phyloP scores from a whole-genome alignment of 2,888 invertebrate genomes.

The Hyppa rectilinea region DNA sequence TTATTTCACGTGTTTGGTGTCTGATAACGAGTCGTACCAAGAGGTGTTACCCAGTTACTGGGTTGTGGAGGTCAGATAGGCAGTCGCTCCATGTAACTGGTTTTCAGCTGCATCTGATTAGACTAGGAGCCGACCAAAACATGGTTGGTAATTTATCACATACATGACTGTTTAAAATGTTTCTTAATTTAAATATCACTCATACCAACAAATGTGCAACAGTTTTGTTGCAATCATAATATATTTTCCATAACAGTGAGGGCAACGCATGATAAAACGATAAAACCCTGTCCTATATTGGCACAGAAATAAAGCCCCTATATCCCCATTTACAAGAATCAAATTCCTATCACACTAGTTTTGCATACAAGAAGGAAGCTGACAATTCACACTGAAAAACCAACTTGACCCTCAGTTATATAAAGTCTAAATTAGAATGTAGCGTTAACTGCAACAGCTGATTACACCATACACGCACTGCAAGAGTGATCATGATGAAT shows the following conservation, averaged over 20 bases:
- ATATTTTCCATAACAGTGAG: conserved; percentile 41
- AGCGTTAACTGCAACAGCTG: conserved; percentile 30
- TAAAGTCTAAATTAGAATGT: conserved; percentile 23
- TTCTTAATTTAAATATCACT: not conserved
- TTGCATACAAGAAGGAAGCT: not conserved
- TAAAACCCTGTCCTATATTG: not conserved
- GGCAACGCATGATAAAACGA: conserved; percentile 54
- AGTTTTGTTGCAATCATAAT: conserved; percentile 34
- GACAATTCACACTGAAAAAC: not conserved
- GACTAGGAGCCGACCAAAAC: too few relatives aligned
- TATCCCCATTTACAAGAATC: not conserved
- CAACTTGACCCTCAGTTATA: fast-evolving
- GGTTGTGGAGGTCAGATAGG: too few relatives aligned
- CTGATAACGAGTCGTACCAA: too few relatives aligned
- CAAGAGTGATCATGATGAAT: conserved; percentile 20
- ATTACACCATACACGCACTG: conserved; percentile 38
- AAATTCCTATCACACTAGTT: conserved; percentile 9
- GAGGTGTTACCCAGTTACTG: too few relatives aligned
- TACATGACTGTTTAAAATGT: too few relatives aligned
- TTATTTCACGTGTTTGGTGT: conserved; percentile 19
- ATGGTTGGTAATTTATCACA: too few relatives aligned
- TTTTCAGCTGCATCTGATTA: too few relatives aligned
- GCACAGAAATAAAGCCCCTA: conserved; percentile 19
- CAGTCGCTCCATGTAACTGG: too few relatives aligned
- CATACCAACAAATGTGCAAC: conserved; percentile 15